phyloP scores from a whole-genome alignment of 2,797 vertebrate genomes.

The Parauchenoglanis punctatus region DNA sequence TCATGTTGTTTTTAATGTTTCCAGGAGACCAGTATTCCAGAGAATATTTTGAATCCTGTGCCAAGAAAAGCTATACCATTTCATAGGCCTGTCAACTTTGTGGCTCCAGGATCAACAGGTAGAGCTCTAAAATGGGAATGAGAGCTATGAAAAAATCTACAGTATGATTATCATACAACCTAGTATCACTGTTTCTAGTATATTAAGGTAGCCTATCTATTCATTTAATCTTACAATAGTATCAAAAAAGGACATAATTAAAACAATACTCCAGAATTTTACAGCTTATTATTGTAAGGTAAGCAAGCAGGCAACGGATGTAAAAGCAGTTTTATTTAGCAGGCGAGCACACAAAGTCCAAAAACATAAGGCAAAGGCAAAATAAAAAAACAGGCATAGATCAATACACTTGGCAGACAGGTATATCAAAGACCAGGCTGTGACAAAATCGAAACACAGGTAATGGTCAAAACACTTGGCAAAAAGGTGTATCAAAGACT shows the following conservation, averaged over 20 bases:
- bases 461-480: too few relatives aligned
- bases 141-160: background rate
- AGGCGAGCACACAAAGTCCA: too few relatives aligned
- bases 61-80: constrained; percentile 61
- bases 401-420: too few relatives aligned
- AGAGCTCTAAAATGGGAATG: constrained; percentile 5
- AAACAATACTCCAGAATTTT: too few relatives aligned
- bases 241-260: background rate
- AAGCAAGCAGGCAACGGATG: too few relatives aligned
- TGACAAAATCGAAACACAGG: too few relatives aligned
- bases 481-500: too few relatives aligned
- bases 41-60: constrained; percentile 52
- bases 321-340: too few relatives aligned
- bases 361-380: too few relatives aligned
- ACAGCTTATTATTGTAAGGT: background rate
- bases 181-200: background rate
- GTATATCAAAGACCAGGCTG: too few relatives aligned
- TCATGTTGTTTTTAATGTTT: constrained; percentile 43
- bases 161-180: background rate
- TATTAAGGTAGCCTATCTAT: background rate
- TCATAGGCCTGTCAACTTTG: constrained; percentile 66
- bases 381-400: too few relatives aligned
- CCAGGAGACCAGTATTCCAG: constrained; percentile 58
- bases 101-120: constrained; percentile 68
- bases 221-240: background rate